Base-by-base conservation (phyloP, 2,797 vertebrate genomes). In the Tapera naevia region DNA sequence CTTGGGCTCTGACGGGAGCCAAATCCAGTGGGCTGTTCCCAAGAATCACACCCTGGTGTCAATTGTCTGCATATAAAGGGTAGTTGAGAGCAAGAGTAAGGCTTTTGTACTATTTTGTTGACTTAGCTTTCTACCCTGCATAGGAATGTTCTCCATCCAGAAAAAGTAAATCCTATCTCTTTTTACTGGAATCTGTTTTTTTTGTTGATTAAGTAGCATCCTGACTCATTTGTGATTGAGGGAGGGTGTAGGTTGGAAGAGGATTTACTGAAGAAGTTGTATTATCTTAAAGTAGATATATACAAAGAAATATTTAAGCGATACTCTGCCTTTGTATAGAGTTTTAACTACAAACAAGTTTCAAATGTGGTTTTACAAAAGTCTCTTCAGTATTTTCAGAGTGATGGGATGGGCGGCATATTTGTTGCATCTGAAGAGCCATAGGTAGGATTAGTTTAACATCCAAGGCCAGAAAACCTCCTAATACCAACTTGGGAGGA, bases 181-280 rank as follows among this genome's bases (percentile, higher is more conserved):
- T 94, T 91, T 94, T 79, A 81, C 81, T 88, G 91, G 88, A 93
- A 91, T 94, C 51, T 93, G 48, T 0, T 74, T 90, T 94, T 89
- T 89, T 90, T 69, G 84, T 93, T 96, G 95, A 94, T 84, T 97
- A 93, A 95, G 65, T 89, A 73, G 54, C 67, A 86, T 93, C 86
- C 91, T 97, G 94, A 97, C 71, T 97, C 95, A 96, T 82, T 83
- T 73, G 81, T 80, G 96, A 97, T 91, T 62, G 82, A 74, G 16
- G 16, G 9, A 88, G 92, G 88, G 88, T 94, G 91, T 93, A 86
- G 79, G n/a, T 76, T 95, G 33, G 60, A 75, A 86, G 67, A 86
- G 58, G 93, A 92, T 89, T 97, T 93, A 74, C 67, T 83, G 81
- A 86, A 97, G 95, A 94, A 91, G 88, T 93, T 91, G 69, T 78